Evolutionary conservation across 2,888 invertebrate genomes (phyloP).

Genomic region (Aspidiotus destructor): DNA sequence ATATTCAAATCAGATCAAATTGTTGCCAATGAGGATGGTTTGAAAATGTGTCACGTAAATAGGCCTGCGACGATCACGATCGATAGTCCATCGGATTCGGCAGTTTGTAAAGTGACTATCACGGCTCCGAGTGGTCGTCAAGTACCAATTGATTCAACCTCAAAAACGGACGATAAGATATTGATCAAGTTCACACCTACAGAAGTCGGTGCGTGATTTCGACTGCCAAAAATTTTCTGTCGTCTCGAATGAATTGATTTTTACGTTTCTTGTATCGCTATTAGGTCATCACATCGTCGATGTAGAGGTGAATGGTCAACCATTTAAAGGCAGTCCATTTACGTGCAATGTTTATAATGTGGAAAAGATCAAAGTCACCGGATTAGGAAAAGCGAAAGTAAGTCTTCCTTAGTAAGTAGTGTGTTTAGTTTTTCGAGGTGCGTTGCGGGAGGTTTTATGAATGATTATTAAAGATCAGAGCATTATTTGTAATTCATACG

Average conservation of each 20-base stretch:
- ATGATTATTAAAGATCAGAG: neutral
- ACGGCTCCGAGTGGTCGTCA: slow-evolving; percentile 42
- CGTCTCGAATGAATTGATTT: neutral
- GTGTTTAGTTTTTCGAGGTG: neutral
- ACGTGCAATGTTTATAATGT: slow-evolving; percentile 92
- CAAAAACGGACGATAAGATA: slow-evolving; percentile 52
- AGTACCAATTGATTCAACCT: slow-evolving; percentile 57
- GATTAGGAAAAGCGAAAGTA: slow-evolving; percentile 52
- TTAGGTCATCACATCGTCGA: slow-evolving; percentile 71
- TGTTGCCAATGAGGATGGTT: slow-evolving; percentile 55
- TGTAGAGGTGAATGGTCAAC: slow-evolving; percentile 70
- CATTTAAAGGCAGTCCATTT: slow-evolving; percentile 83
- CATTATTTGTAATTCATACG: neutral
- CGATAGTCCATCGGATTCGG: slow-evolving; percentile 43
- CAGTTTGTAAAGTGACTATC: slow-evolving; percentile 39
- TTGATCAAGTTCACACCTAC: slow-evolving; percentile 48
- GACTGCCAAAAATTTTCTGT: neutral
- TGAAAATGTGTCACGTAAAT: slow-evolving; percentile 60
- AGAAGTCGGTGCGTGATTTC: slow-evolving; percentile 44
- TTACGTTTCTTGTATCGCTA: neutral
- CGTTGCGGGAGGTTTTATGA: neutral
- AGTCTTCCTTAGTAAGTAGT: slow-evolving; percentile 34
- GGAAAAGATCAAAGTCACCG: slow-evolving; percentile 47
- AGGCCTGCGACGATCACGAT: slow-evolving; percentile 52
- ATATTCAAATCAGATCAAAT: slow-evolving; percentile 60